These are phyloP conservation scores for Gallinago media DNA, from an alignment of 2,113 vertebrate species.

Conservation along the genomic window DNA sequence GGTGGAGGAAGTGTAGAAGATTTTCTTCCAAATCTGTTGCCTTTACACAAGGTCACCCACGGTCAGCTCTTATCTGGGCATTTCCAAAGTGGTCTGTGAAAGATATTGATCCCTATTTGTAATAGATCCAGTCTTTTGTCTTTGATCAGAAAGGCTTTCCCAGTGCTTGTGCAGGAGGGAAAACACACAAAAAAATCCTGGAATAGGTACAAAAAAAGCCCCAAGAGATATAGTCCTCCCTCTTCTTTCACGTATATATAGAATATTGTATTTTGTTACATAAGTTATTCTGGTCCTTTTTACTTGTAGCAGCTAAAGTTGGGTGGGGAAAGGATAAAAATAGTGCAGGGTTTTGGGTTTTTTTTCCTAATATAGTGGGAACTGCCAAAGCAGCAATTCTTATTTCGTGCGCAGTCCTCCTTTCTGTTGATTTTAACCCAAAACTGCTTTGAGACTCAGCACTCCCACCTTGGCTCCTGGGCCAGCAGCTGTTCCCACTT, in stretches of 20 bases:
- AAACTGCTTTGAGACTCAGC: background rate
- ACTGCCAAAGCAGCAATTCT: background rate
- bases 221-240: background rate
- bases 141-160: background rate
- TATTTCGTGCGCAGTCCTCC: background rate
- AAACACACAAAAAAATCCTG: background rate
- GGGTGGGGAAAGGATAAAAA: background rate
- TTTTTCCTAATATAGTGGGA: background rate
- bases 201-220: background rate
- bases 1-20: rapidly evolving
- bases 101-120: background rate
- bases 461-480: background rate
- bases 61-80: background rate
- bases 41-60: background rate
- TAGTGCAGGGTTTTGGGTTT: too few species aligned
- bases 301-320: background rate
- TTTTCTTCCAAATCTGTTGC: background rate
- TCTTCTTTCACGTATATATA: background rate
- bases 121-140: background rate
- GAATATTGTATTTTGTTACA: background rate
- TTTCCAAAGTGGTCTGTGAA: background rate
- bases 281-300: background rate
- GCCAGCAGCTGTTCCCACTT: conserved; percentile 53
- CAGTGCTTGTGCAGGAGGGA: background rate
- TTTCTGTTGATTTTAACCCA: background rate